These are phyloP conservation scores for Cerceris rybyensis DNA, from an alignment of 2,888 invertebrate genomes.

Conservation along the genomic window DNA sequence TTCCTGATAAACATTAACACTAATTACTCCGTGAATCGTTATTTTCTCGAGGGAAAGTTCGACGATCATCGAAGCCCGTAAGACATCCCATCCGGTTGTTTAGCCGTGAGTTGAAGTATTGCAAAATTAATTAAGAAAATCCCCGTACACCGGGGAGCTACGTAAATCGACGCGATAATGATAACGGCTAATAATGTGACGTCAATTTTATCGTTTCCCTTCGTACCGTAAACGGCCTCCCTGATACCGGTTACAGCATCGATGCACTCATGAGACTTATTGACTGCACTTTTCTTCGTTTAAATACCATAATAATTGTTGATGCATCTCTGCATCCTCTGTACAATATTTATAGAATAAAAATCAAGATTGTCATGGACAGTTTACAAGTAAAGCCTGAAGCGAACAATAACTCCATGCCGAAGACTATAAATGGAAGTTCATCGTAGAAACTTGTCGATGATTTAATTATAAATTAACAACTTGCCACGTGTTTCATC, in stretches of 20 bases:
- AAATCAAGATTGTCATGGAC: too few species aligned
- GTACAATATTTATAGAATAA: too few species aligned
- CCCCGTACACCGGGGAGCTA: slow-evolving; percentile 6
- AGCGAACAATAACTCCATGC: too few species aligned
- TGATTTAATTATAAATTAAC: too few species aligned
- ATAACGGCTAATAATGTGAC: slow-evolving; percentile 33
- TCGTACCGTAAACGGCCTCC: slow-evolving; percentile 6
- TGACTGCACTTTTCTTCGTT: too few species aligned
- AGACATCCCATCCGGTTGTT: slow-evolving; percentile 25
- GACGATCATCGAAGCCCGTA: slow-evolving; percentile 43
- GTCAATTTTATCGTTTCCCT: slow-evolving; percentile 34
- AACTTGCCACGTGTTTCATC: too few species aligned
- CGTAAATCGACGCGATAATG: slow-evolving; percentile 29
- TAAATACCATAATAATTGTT: too few species aligned
- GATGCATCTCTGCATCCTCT: too few species aligned
- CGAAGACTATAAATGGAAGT: too few species aligned
- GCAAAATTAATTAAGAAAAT: slow-evolving; percentile 54
- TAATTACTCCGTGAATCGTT: slow-evolving; percentile 48
- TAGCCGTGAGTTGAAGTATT: slow-evolving; percentile 36
- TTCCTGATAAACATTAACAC: slow-evolving; percentile 46
- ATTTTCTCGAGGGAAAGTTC: slow-evolving; percentile 46
- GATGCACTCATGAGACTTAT: not conserved
- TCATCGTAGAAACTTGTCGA: too few species aligned
- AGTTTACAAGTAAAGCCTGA: too few species aligned
- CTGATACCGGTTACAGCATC: not conserved